Base-by-base conservation (phyloP, 2,797 vertebrate species). In the Corythornis leucogaster region DNA sequence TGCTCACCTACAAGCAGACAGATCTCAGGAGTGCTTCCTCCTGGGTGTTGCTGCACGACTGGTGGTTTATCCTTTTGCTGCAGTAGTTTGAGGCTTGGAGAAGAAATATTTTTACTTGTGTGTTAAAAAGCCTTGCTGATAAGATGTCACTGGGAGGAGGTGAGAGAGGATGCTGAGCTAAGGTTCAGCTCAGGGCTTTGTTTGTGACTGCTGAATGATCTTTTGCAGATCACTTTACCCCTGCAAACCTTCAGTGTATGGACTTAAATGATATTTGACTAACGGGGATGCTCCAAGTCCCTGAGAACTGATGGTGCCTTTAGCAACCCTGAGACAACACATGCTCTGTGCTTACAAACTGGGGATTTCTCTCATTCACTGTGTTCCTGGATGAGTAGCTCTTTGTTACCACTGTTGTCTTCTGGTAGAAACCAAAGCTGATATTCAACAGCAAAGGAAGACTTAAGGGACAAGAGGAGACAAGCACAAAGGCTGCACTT, bases 231-330 rank as follows among this genome's bases (percentile, higher is more conserved):
- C 18, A 1, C 24, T 78, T 59, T 18, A 9, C 8, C 28, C 16
- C 43, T 62, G 35, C 55, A 46, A 26, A n/a, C 48, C 20, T 51
- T 77, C 0, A 4, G 21, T 51, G 9, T 0, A 0, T 20, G 63
- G 28, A 38, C 45, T 58, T 30, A 3, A 25, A 20, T 30, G 58
- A 3, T 42, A 13, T 54, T 86, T 50, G 24, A 31, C 46, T 45
- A 18, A 1, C n/a, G 5, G 73, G 38, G 33, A 6, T 73, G 40
- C 50, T 74, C 43, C 54, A 51, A 62, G 35, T 15, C n/a, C 33
- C 11, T 1, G 1, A 66, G 59, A 70, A 33, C 19, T 31, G 45
- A 12, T 3, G 25, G n/a, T 40, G 70, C 16, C 38, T 61, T 12
- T 17, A 45, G 38, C 46, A 69, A 11, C 15, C n/a, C 10, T 26